These are phyloP conservation scores for Chelonoidis abingdonii DNA, from an alignment of 2,113 vertebrate species.

Conservation along the genomic window DNA sequence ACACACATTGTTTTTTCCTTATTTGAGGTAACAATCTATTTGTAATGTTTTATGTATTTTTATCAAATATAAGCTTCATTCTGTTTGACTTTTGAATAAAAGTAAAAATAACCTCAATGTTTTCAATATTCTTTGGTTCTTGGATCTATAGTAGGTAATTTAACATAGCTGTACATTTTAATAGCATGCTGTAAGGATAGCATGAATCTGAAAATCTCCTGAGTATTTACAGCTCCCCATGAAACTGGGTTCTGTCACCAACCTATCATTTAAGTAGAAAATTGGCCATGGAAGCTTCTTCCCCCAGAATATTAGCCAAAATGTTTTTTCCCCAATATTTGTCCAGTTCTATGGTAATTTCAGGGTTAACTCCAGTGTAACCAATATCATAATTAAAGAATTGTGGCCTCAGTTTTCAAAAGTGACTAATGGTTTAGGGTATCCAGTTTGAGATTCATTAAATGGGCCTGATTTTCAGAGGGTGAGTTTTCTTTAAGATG, in stretches of 20 bases:
- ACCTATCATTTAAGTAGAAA: background rate
- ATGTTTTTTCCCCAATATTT: background rate
- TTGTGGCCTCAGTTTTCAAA: background rate
- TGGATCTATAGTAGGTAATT: background rate
- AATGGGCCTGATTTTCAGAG: background rate
- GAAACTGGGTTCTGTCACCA: background rate
- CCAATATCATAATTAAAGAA: background rate
- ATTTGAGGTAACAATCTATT: background rate
- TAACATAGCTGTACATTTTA: background rate
- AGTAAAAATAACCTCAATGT: background rate
- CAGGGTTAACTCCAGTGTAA: background rate
- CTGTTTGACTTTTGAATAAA: background rate
- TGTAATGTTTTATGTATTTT: background rate
- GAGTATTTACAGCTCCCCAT: background rate
- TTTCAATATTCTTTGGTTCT: background rate
- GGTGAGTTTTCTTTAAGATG: background rate
- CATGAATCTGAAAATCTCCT: background rate
- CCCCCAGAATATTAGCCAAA: background rate
- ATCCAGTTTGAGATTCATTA: background rate
- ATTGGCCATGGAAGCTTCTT: background rate
- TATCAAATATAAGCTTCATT: background rate
- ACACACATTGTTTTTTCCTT: background rate
- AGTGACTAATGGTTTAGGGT: fast-evolving
- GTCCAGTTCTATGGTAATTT: background rate
- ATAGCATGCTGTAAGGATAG: fast-evolving